Evolutionary conservation across 2,113 vertebrate species (phyloP), one percentile per base, ranked within the genome.

Genomic region (Camelus bactrianus): DNA sequence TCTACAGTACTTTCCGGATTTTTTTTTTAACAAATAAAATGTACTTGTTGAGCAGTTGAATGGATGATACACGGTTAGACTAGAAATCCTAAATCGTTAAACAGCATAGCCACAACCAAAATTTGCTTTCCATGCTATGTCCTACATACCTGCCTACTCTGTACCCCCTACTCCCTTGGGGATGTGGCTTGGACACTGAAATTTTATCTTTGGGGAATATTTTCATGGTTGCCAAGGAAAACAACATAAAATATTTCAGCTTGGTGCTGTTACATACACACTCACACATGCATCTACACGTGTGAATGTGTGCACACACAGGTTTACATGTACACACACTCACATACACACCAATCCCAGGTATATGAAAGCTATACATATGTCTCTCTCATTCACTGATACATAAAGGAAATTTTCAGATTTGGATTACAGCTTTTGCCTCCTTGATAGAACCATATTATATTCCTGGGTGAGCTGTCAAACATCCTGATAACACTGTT

Each of bases 381-480:
- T 17, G 80, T 22, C 11, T 30, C 24, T 70, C 30, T 54, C 54
- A 73, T 10, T 83, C n/a, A 77, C 20, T 22, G 24, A 64, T 26
- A 7, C 16, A 50, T 50, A 65, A 72, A 81, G 48, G 75, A 72
- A 93, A 72, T 80, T 91, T 92, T 64, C 56, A 85, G 79, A 85
- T 96, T 92, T 97, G 97, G 90, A 93, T 24, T 10, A 77, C 5
- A 96, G 85, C 96, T 96, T 93, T 86, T 14, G 65, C 17, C 80
- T 88, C 95, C 83, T 97, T 94, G 89, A 10, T 86, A 85, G 89
- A 93, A 95, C 2, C 79, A 42, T 95, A 96, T 86, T 72, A 0
- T 94, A 89, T 94, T 91, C 54, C 79, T 89, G 91, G 94, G 97
- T 94, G 93, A 98, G 96, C 97, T 98, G 97, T 98, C 98, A 98